Base-by-base conservation (phyloP, 2,797 vertebrate genomes). In the Galagoides demidoff region DNA sequence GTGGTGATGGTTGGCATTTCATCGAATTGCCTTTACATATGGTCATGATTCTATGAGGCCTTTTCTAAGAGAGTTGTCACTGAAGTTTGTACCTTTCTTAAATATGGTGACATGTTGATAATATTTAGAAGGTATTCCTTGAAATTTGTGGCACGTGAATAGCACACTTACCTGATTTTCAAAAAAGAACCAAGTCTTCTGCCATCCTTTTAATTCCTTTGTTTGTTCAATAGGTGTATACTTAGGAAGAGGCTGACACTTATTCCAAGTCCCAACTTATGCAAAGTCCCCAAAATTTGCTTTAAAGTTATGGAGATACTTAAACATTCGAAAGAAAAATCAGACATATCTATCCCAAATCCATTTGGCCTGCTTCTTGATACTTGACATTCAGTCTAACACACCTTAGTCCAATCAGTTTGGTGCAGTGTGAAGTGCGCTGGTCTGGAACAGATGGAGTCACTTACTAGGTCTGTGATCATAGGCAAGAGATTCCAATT, bases 61-160 rank as follows among this genome's bases (percentile, higher is more conserved):
- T 55, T 92, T 90, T 66, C 73, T 23, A 90, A 90, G 16, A 93
- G 16, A 87, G 12, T 1, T 77, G 29, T 31, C 39, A 82, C 78
- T 68, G 17, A 22, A 22, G 63, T 76, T 91, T 49, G 2, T n/a
- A 22, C n/a, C 49, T 92, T 61, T 79, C 49, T 64, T 94, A 57
- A 31, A 29, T 66, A 66, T 86, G 20, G 34, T 88, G 31, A 39
- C 16, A 52, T 31, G 43, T 73, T 83, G 52, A 74, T 89, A 84
- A 61, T 73, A 92, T 85, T 85, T 84, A 86, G n/a, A 78, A 96
- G 29, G 29, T 74, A 93, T 63, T 82, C 13, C 34, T 82, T 88
- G 11, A 90, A 57, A 25, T 49, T 74, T 94, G 19, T 70, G 45
- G 22, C 55, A 27, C 71, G 49, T 39, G 14, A 93, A 52, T 78